These are phyloP conservation scores for Oenanthe oenanthe DNA, from an alignment of 2,113 vertebrate genomes.

Conservation along the genomic window DNA sequence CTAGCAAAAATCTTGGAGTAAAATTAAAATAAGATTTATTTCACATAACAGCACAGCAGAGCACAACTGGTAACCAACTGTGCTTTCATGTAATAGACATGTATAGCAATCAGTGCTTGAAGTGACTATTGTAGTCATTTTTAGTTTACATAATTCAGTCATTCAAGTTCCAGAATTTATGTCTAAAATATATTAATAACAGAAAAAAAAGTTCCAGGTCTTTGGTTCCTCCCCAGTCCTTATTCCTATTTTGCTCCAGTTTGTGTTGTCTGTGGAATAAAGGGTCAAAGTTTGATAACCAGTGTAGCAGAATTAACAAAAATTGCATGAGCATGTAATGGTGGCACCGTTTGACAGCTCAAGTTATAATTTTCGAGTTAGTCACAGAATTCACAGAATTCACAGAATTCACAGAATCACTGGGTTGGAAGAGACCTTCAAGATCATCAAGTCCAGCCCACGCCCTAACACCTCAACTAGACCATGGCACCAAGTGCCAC, in stretches of 20 bases:
- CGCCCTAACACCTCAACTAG: no score
- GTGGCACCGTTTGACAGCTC: not conserved
- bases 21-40: not conserved
- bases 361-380: not conserved
- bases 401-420: no score
- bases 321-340: not conserved
- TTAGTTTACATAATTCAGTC: not conserved
- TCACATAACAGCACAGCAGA: not conserved
- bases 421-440: no score
- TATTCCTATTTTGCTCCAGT: not conserved
- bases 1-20: not conserved
- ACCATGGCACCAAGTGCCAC: no score
- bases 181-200: not conserved
- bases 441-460: no score
- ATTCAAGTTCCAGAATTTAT: not conserved
- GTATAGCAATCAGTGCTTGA: not conserved
- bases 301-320: not conserved
- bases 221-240: not conserved
- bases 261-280: not conserved
- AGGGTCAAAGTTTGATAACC: not conserved
- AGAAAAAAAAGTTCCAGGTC: not conserved
- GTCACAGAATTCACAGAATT: not conserved
- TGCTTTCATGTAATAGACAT: not conserved
- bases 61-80: not conserved
- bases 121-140: not conserved